A percentile compares a stretch with the other conserved stretches of the same genome.
These are phyloP conservation scores for Chymomyza amoena DNA, from an alignment of 2,888 invertebrate genomes.

Conservation along the genomic window DNA sequence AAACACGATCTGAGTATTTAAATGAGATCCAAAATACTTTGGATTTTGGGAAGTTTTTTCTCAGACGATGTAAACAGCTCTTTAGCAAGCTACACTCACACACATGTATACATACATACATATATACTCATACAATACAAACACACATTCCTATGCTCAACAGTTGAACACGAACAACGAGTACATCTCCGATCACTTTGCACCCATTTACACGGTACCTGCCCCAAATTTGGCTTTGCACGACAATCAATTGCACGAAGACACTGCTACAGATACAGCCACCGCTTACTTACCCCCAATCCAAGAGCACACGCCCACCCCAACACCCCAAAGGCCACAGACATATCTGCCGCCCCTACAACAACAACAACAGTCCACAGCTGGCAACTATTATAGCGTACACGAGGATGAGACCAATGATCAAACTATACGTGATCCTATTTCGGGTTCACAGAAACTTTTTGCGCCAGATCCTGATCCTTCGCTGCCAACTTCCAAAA, in stretches of 20 bases:
- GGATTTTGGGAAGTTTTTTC: too few species aligned
- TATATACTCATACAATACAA: constrained; percentile 20
- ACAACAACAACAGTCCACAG: neutral
- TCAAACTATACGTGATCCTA: constrained; percentile 76
- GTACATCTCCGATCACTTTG: constrained; percentile 92
- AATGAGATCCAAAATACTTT: neutral
- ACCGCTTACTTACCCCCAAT: constrained; percentile 66
- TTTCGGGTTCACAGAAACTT: constrained; percentile 78
- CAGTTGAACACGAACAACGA: constrained; percentile 73
- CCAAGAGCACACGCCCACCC: constrained; percentile 34
- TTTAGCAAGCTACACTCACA: neutral
- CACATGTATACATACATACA: constrained; percentile 9
- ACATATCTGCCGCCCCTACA: constrained; percentile 35
- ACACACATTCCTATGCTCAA: constrained; percentile 32
- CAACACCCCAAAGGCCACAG: constrained; percentile 42
- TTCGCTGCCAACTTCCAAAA: constrained; percentile 77
- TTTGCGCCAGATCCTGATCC: constrained; percentile 81
- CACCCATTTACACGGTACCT: constrained; percentile 91
- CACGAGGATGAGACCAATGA: constrained; percentile 80
- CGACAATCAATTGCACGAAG: constrained; percentile 75
- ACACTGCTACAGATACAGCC: constrained; percentile 54
- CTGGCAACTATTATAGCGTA: constrained; percentile 80
- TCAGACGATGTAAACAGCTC: neutral
- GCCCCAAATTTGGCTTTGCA: constrained; percentile 85
- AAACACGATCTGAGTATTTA: neutral